These are phyloP conservation scores for Macrocentrus cingulum DNA, from an alignment of 1,140 invertebrate genomes.

Conservation along the genomic window DNA sequence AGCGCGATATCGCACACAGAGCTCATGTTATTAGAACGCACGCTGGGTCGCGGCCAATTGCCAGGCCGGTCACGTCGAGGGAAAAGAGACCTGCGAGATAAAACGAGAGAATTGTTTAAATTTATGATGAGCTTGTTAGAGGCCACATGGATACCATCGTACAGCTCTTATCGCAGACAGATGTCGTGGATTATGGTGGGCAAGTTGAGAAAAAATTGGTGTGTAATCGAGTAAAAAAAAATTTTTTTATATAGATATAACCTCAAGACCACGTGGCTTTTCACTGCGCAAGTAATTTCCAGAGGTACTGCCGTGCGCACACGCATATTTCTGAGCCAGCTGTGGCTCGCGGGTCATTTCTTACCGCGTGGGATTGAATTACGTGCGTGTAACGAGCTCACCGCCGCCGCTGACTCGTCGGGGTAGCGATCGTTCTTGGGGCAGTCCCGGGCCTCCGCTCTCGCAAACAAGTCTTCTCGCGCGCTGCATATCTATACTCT, in stretches of 20 bases:
- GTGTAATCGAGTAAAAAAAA: background rate
- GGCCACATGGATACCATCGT: slow-evolving; percentile 15
- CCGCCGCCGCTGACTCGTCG: slow-evolving; percentile 26
- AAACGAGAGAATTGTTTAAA: slow-evolving; percentile 18
- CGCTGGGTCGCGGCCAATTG: slow-evolving; percentile 2
- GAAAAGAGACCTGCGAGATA: slow-evolving; percentile 12
- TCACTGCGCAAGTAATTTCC: background rate
- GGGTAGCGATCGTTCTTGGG: slow-evolving; percentile 28
- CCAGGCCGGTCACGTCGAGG: slow-evolving; percentile 7
- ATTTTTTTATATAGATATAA: too few relatives aligned
- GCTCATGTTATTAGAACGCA: slow-evolving; percentile 23
- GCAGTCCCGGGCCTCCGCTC: slow-evolving; percentile 16
- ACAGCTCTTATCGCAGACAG: slow-evolving; percentile 15
- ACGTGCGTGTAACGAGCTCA: slow-evolving; percentile 40
- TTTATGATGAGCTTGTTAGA: slow-evolving; percentile 15
- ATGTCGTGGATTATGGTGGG: slow-evolving; percentile 4
- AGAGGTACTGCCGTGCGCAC: background rate
- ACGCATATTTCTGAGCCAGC: slow-evolving; percentile 13
- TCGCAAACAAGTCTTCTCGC: slow-evolving; percentile 17
- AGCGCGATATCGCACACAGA: too few relatives aligned
- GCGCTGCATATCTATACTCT: background rate
- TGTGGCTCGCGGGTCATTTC: slow-evolving; percentile 35
- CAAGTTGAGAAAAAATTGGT: background rate
- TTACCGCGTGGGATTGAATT: slow-evolving; percentile 43
- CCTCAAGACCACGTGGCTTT: background rate